A percentile compares a stretch with the other conserved stretches of the same genome.
These are phyloP conservation scores for Xyrichtys novacula DNA, from an alignment of 2,797 vertebrate genomes.

Conservation along the genomic window DNA sequence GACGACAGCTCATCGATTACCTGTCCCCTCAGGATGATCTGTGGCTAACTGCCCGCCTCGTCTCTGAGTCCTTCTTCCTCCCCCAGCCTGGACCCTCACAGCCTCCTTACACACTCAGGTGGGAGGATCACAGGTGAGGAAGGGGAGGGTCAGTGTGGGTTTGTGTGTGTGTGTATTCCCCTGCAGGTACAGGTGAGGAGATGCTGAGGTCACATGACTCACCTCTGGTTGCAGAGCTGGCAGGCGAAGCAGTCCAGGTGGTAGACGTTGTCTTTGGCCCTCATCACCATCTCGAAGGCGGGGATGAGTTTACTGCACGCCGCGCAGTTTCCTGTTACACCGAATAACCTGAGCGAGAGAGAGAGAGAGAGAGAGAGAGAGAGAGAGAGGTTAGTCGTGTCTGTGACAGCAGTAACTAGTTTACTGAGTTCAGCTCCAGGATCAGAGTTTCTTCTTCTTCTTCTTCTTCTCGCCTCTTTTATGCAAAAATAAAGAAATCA, in stretches of 20 bases:
- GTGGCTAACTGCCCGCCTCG: conserved; percentile 81
- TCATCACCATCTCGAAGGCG: conserved; percentile 99
- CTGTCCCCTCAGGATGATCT: conserved; percentile 85
- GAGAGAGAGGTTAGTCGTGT: neutral
- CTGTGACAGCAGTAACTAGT: neutral
- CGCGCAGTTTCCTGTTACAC: conserved; percentile 97
- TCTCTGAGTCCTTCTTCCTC: conserved; percentile 63
- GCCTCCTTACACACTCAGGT: conserved; percentile 12
- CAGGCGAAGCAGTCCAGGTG: conserved; percentile 99
- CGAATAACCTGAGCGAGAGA: conserved; percentile 90
- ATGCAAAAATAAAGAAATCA: too few species aligned
- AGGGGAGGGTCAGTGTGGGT: neutral
- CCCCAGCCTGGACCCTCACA: conserved; percentile 17
- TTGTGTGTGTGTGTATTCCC: conserved; percentile 5
- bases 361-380: neutral
- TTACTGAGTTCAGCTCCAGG: too few species aligned
- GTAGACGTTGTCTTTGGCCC: conserved; percentile 98
- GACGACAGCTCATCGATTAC: conserved; percentile 86
- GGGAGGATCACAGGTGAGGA: conserved; percentile 62
- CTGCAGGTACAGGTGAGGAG: conserved; percentile 6
- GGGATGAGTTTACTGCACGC: conserved; percentile 99
- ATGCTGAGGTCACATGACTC: conserved; percentile 65
- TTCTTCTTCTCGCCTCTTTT: too few species aligned
- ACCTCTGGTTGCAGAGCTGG: conserved; percentile 99
- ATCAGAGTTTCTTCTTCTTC: too few species aligned